Base-by-base conservation (phyloP, 2,797 vertebrate species). In the Nothura maculosa region DNA sequence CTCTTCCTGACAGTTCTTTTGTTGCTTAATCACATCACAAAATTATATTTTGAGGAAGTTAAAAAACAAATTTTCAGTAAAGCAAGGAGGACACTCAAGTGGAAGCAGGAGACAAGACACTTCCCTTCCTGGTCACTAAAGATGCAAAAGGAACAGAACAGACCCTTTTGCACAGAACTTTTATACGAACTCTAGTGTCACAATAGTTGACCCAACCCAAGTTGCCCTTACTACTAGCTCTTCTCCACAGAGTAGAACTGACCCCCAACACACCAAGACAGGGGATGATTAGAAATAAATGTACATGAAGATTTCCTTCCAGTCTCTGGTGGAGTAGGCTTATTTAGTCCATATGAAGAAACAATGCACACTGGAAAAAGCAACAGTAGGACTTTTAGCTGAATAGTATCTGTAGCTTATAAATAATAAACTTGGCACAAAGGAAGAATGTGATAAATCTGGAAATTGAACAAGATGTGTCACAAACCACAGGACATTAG, bases 1-100 rank as follows among this genome's bases (percentile, higher is more conserved):
- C 14, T 11, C 40, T 92, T 66, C 63, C 66, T 1, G 3, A n/a
- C 3, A 0, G 1, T 24, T 91, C 54, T 84, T 50, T 58, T 82
- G 64, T 66, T 61, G 48, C 45, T 90, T 76, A 43, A 72, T 43
- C 58, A 25, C 50, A 8, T 58, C 66, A 58, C 12, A 42, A 45
- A 68, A 66, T 11, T 32, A 1, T n/a, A 40, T 79, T 90, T 91
- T 93, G 52, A 92, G 63, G 70, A 91, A 76, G 40, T 13, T 9
- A 8, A 47, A 62, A 50, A 61, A 47, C 85, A 28, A 74, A 24
- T 45, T 47, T 25, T 36, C 36, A 63, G 52, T 45, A 70, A 67
- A 81, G 74, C 0, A 1, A 34, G 8, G 62, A 61, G 0, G 3
- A 25, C 32, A 60, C 55, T 20, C 30, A 24, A 64, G 40, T 27